Conservation (phyloP, 2,888 invertebrate genomes). For the Pristionchus arcanus region DNA sequence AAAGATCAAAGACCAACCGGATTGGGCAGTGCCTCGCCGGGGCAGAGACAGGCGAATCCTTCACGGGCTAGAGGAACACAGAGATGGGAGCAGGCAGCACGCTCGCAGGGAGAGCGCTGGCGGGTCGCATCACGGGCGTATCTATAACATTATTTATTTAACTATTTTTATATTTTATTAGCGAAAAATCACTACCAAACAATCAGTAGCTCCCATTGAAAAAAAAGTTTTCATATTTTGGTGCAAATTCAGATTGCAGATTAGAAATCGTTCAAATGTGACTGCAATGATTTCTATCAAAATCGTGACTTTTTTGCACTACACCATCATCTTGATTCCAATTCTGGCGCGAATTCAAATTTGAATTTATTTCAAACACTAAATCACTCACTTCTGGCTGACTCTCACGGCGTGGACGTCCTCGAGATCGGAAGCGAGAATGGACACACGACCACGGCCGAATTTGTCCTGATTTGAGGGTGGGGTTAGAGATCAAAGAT, state of each 20-base stretch:
- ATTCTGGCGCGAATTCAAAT: neutral
- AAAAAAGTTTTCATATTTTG: too few species aligned
- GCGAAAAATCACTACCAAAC: too few species aligned
- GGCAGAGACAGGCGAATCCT: constrained; percentile 91
- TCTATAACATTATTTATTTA: too few species aligned
- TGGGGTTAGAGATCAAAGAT: neutral
- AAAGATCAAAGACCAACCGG: constrained; percentile 54
- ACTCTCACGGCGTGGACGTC: constrained; percentile 90
- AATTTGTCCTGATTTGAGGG: constrained; percentile 87
- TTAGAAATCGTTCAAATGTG: too few species aligned
- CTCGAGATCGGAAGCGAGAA: constrained; percentile 89
- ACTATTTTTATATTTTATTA: neutral
- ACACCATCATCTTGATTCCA: neutral
- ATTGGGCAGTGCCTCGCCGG: constrained; percentile 83
- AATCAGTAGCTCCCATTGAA: too few species aligned
- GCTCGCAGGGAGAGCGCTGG: constrained; percentile 82
- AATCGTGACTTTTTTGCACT: neutral
- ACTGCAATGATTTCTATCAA: too few species aligned
- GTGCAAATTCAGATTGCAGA: too few species aligned
- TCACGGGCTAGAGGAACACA: constrained; percentile 92
- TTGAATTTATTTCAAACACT: too few species aligned
- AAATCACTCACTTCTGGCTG: constrained; percentile 71
- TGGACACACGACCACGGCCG: constrained; percentile 92
- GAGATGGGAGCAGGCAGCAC: constrained; percentile 90
- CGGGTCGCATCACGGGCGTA: constrained; percentile 63